These are phyloP conservation scores for Euplexia lucipara DNA, from an alignment of 2,888 invertebrate species.

Conservation along the genomic window DNA sequence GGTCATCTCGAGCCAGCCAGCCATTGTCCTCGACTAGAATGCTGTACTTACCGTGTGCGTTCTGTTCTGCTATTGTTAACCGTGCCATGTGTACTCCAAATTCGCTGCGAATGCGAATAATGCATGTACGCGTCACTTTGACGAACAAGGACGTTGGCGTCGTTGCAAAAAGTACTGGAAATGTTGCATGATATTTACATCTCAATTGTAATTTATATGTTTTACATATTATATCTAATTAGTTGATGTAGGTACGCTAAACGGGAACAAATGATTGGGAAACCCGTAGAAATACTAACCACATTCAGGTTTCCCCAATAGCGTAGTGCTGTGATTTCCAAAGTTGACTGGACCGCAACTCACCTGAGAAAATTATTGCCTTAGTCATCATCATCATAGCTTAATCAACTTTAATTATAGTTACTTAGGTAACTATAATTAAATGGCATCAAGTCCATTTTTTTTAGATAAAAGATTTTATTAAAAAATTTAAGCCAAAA, in stretches of 20 bases:
- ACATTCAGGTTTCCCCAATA: background rate
- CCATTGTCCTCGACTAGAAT: constrained; percentile 69
- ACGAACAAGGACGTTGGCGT: constrained; percentile 39
- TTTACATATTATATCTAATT: constrained; percentile 24
- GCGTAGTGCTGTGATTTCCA: no score
- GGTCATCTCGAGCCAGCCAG: constrained; percentile 50
- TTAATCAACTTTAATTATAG: no score
- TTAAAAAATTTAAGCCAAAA: no score
- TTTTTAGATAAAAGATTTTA: no score
- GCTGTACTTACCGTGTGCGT: constrained; percentile 73
- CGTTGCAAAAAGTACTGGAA: constrained; percentile 29
- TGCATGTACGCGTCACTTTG: constrained; percentile 57
- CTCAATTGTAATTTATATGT: background rate
- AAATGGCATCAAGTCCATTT: no score
- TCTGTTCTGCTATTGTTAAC: constrained; percentile 70
- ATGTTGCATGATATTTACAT: constrained; percentile 10
- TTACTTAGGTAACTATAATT: no score
- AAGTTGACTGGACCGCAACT: no score
- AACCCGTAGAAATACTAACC: no score
- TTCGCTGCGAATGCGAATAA: constrained; percentile 65
- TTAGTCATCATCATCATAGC: no score
- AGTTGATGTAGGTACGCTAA: background rate
- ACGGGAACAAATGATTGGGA: no score
- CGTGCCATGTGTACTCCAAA: constrained; percentile 75
- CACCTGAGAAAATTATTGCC: no score